phyloP scores from a whole-genome alignment of 2,113 vertebrate species.

The Ailurus styani region DNA sequence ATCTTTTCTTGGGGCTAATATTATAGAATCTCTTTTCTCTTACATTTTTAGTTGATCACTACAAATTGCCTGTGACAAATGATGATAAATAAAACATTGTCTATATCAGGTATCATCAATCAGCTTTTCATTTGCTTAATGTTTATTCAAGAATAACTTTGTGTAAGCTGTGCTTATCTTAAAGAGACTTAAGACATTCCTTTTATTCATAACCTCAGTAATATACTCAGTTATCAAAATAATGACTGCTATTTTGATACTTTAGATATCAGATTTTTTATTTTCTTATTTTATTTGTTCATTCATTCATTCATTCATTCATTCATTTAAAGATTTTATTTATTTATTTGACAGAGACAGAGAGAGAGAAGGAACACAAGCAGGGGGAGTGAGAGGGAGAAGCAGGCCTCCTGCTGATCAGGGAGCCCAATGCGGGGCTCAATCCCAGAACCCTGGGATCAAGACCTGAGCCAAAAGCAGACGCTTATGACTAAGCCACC shows the following conservation, averaged over 20 bases:
- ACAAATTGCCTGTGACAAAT: not conserved
- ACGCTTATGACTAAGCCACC: too few relatives aligned
- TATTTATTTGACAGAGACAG: too few relatives aligned
- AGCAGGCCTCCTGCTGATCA: too few relatives aligned
- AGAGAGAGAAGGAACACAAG: too few relatives aligned
- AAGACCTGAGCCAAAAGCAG: too few relatives aligned
- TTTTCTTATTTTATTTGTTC: too few relatives aligned
- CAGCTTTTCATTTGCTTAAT: conserved; percentile 16
- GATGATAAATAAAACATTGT: not conserved
- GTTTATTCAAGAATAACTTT: not conserved
- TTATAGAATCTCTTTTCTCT: not conserved
- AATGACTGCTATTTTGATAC: not conserved
- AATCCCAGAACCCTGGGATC: too few relatives aligned
- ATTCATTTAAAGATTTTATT: too few relatives aligned
- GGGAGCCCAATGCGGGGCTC: too few relatives aligned
- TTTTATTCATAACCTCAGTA: not conserved
- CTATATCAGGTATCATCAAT: not conserved
- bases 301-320: too few relatives aligned
- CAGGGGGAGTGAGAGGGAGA: too few relatives aligned
- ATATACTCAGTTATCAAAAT: not conserved
- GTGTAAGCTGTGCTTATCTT: not conserved
- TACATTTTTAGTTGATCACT: not conserved
- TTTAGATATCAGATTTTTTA: not conserved
- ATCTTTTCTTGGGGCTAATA: not conserved
- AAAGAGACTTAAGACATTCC: not conserved